phyloP scores from a whole-genome alignment of 1,140 invertebrate genomes.

The Tyrophagus putrescentiae region DNA sequence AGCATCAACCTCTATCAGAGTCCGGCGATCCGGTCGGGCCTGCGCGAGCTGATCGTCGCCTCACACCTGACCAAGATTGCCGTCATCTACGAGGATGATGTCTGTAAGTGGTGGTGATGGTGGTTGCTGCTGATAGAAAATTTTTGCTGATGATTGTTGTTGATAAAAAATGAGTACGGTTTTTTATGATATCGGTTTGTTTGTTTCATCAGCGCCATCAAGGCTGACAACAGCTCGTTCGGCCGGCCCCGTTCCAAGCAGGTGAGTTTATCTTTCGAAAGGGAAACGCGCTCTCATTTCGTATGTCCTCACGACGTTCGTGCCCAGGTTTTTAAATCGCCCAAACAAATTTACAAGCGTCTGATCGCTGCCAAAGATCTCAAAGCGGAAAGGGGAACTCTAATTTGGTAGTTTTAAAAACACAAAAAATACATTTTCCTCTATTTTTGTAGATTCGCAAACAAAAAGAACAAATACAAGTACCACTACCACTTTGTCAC shows the following conservation, averaged over 20 bases:
- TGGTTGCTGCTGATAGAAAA: no score
- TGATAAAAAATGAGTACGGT: background rate
- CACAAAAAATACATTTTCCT: background rate
- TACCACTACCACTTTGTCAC: slow-evolving; percentile 87
- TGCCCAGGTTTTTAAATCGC: no score
- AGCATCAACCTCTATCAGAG: slow-evolving; percentile 89
- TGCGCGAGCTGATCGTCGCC: slow-evolving; percentile 68
- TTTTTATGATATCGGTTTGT: slow-evolving; percentile 8
- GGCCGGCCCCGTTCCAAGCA: slow-evolving; percentile 41
- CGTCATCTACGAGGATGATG: slow-evolving; percentile 78
- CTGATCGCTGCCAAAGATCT: slow-evolving; percentile 58
- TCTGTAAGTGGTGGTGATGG: slow-evolving; percentile 55
- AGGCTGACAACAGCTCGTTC: slow-evolving; percentile 68
- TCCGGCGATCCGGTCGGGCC: slow-evolving; percentile 70
- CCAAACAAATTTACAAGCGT: no score
- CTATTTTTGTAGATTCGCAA: no score
- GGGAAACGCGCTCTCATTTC: slow-evolving; percentile 52
- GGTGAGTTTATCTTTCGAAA: slow-evolving; percentile 67
- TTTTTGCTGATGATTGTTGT: no score
- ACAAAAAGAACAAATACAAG: slow-evolving; percentile 84
- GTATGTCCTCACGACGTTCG: slow-evolving; percentile 62
- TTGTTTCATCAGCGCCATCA: slow-evolving; percentile 54
- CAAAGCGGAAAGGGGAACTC: slow-evolving; percentile 54
- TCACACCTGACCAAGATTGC: slow-evolving; percentile 81
- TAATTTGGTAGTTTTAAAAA: background rate